These are phyloP conservation scores for Calidris pugnax DNA, from an alignment of 2,113 vertebrate species.

Conservation along the genomic window DNA sequence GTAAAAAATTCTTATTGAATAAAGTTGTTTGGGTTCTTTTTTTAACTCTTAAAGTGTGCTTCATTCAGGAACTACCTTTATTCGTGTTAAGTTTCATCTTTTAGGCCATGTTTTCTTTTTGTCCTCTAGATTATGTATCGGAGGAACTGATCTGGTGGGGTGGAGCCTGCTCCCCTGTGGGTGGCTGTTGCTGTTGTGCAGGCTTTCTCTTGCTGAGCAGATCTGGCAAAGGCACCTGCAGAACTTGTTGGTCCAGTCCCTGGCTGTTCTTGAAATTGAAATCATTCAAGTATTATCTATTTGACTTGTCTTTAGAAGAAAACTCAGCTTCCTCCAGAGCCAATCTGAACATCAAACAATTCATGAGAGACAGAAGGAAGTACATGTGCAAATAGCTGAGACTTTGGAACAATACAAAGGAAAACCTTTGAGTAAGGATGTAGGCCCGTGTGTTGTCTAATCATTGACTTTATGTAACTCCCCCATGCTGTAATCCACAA, in stretches of 20 bases:
- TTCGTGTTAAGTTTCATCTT: not conserved
- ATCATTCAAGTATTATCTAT: not conserved
- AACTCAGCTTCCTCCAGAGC: not conserved
- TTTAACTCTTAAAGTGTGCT: not conserved
- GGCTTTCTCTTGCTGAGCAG: not conserved
- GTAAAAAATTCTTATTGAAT: not conserved
- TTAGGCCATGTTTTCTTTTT: not conserved
- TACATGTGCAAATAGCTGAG: not conserved
- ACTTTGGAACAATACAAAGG: not conserved
- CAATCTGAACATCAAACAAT: constrained; percentile 6
- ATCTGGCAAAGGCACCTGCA: not conserved
- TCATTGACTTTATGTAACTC: not conserved
- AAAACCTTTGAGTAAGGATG: not conserved
- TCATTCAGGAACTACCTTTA: not conserved
- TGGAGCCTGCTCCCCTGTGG: not conserved
- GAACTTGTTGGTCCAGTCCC: constrained; percentile 27
- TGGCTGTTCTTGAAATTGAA: not conserved
- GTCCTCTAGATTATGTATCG: not conserved
- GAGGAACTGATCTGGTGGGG: not conserved
- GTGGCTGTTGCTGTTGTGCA: not conserved
- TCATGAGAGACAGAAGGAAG: not conserved
- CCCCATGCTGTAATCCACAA: not conserved
- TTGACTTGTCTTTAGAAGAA: constrained; percentile 34
- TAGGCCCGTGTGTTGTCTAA: not conserved
- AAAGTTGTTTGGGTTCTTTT: not conserved